Conservation (phyloP, 2,113 vertebrate genomes). For the Rattus rattus region DNA sequence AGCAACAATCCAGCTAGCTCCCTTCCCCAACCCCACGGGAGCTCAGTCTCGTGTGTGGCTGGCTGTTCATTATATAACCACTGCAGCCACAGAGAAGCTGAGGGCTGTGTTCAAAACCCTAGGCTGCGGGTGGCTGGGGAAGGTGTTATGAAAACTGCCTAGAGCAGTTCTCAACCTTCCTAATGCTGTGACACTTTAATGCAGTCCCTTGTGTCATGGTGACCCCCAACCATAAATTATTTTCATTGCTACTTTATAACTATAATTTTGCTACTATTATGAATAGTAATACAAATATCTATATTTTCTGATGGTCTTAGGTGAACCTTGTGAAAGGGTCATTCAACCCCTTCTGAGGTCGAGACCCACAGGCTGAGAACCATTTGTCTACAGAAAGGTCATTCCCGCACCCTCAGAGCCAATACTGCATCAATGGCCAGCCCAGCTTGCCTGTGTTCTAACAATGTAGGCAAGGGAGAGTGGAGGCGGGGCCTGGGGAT, state of each 20-base stretch:
- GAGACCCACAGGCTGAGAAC: background rate
- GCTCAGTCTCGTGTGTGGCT: background rate
- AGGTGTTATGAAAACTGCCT: background rate
- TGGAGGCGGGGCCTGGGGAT: background rate
- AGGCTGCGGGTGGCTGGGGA: background rate
- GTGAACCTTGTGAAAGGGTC: background rate
- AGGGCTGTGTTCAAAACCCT: background rate
- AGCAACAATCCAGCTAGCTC: fast-evolving
- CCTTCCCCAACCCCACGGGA: background rate
- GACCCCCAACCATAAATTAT: background rate
- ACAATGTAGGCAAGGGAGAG: background rate
- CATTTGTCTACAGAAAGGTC: background rate
- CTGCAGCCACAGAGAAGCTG: background rate
- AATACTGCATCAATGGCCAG: background rate
- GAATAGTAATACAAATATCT: background rate
- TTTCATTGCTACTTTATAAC: background rate
- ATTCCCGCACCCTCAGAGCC: background rate
- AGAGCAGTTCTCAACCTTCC: background rate
- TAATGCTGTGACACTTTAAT: background rate
- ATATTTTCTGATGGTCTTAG: background rate
- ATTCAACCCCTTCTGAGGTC: background rate
- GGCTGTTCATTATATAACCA: background rate
- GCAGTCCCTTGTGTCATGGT: background rate
- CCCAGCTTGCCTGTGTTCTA: background rate
- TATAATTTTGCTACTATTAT: background rate